Conservation (phyloP, 1,140 invertebrate genomes). For the Yoshiicerus persimilis region DNA sequence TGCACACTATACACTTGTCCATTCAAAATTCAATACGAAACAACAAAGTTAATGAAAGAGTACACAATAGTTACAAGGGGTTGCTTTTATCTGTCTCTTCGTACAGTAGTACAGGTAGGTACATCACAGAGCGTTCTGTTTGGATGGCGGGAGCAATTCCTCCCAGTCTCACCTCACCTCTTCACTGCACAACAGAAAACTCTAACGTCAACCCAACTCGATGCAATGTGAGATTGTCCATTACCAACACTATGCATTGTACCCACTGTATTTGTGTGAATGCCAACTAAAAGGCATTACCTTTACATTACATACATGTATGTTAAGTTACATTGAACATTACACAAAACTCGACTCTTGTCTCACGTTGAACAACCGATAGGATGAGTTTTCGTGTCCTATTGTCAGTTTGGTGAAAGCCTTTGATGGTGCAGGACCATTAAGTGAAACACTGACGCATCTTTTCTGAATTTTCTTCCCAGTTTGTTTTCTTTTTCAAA, state of each 20-base stretch:
- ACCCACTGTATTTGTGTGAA: not conserved
- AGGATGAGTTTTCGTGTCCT: not conserved
- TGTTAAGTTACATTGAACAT: not conserved
- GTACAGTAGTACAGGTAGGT: not conserved
- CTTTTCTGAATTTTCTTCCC: not conserved
- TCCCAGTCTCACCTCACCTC: slow-evolving; percentile 13
- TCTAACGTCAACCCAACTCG: not conserved
- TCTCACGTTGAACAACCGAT: not conserved
- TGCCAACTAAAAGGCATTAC: not conserved
- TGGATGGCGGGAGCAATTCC: not conserved
- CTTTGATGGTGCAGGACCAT: not conserved
- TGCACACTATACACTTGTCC: not conserved
- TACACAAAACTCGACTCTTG: not conserved
- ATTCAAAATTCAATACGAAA: not conserved
- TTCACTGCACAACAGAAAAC: not conserved
- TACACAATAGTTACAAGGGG: not conserved
- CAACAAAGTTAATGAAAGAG: not conserved
- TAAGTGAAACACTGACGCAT: not conserved
- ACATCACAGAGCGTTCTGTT: not conserved
- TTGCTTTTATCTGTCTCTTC: not conserved
- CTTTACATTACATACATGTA: not conserved
- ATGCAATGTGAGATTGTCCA: not conserved
- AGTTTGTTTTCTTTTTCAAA: not conserved
- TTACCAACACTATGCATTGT: not conserved
- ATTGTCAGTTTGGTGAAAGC: slow-evolving; percentile 8